Base-by-base conservation (phyloP, 2,113 vertebrate genomes). In the Cebus imitator region DNA sequence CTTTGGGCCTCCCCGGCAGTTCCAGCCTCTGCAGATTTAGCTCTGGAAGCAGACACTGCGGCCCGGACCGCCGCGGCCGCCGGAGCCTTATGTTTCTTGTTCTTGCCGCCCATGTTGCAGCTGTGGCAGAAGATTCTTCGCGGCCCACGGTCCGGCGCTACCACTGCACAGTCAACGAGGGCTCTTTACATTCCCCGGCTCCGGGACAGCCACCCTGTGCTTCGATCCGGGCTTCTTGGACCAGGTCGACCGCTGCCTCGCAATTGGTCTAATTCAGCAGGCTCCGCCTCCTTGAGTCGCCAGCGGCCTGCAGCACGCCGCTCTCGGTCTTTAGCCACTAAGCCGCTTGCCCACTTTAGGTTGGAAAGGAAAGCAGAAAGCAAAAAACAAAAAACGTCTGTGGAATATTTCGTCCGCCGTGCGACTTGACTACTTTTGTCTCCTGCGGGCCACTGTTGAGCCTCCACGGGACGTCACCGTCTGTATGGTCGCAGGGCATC, bases 81-180 rank as follows among this genome's bases (percentile, higher is more conserved):
- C 0, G 99, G 98, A 3, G 95, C 94, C 25, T 98, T 97, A 76
- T 98, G 98, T 97, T 99, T 99, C 98, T 99, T 99, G 97, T 99
- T 99, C 90, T 99, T 99, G 40, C 99, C 99, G 1, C 99, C 99
- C 99, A 99, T 99, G 21, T 0, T 92, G 30, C 17, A 90, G 76
- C 75, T 13, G 30, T 7, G 30, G n/a, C 70, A 83, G 87, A 48
- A 55, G 37, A 75, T 1, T 35, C 21, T 27, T 27, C 45, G 32
- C 16, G 3, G 40, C 4, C 14, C 21, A 12, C 35, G 25, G 8
- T 27, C 14, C 21, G 30, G 64, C 21, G 81, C 20, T 17, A 2
- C 27, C 17, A 27, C 13, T 0, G 1, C 0, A 1, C 66, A 3
- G 9, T 1, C 17, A 18, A 8, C 1, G 1, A n/a, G 2, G 9